These are phyloP conservation scores for Morelia viridis DNA, from an alignment of 2,797 vertebrate genomes.

Conservation along the genomic window DNA sequence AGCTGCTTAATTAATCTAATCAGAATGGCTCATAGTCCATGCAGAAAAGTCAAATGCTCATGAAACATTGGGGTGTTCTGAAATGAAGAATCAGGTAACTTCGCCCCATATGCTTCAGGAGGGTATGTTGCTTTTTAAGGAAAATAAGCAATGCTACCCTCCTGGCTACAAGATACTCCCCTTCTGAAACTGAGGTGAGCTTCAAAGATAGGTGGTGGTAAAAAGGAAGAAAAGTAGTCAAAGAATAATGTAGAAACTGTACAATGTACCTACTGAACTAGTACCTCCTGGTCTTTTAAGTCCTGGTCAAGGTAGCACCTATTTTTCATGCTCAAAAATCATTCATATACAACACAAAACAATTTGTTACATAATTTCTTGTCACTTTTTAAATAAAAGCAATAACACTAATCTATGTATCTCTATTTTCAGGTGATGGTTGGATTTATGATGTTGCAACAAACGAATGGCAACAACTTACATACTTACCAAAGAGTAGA, in stretches of 20 bases:
- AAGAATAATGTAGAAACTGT: background rate
- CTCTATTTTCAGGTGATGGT: slow-evolving; percentile 81
- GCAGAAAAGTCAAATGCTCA: background rate
- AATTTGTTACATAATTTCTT: background rate
- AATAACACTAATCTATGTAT: background rate
- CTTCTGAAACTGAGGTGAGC: background rate
- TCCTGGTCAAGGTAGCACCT: background rate
- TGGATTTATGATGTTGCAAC: slow-evolving; percentile 86
- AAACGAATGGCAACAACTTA: slow-evolving; percentile 87
- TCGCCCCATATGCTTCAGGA: background rate
- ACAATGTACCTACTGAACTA: background rate
- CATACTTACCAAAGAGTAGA: slow-evolving; percentile 85
- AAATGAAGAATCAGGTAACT: background rate
- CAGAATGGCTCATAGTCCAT: background rate
- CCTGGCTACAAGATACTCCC: background rate
- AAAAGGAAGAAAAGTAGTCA: background rate
- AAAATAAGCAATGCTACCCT: background rate
- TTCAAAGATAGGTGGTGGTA: background rate
- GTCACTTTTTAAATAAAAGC: background rate
- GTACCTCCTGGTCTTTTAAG: background rate
- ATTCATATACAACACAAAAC: background rate
- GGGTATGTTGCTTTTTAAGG: background rate
- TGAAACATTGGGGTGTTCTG: background rate
- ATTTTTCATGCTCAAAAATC: background rate
- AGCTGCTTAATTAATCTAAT: background rate